A percentile compares a stretch with the other conserved stretches of the same genome.
phyloP scores from a whole-genome alignment of 2,113 vertebrate species.

The Cyprinodon tularosa region DNA sequence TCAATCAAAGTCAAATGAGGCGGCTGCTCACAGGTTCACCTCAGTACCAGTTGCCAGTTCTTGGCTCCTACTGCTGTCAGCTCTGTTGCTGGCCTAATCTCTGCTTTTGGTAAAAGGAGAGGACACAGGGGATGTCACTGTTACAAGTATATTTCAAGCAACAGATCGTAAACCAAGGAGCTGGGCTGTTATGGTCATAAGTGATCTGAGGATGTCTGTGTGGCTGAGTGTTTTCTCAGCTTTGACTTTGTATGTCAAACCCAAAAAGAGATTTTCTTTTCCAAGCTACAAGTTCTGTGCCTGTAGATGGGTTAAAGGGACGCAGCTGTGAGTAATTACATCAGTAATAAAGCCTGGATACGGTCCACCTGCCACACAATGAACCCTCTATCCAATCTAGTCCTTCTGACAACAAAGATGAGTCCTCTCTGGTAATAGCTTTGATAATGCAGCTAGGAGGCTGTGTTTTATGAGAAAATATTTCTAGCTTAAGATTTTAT shows the following conservation, averaged over 20 bases:
- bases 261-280: constrained; percentile 41
- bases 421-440: constrained; percentile 59
- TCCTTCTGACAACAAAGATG: constrained; percentile 64
- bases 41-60: constrained; percentile 32
- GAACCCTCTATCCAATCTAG: constrained; percentile 62
- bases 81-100: constrained; percentile 42
- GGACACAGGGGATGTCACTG: constrained; percentile 26
- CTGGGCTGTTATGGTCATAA: constrained; percentile 11
- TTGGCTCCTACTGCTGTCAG: constrained; percentile 53
- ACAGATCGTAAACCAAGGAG: neutral
- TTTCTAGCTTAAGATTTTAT: constrained; percentile 58
- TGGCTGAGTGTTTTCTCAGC: constrained; percentile 48
- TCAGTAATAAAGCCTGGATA: constrained; percentile 79
- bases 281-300: constrained; percentile 42
- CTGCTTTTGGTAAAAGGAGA: constrained; percentile 31
- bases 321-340: constrained; percentile 82
- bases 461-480: constrained; percentile 52
- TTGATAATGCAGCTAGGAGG: constrained; percentile 58
- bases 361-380: constrained; percentile 78
- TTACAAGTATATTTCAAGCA: constrained; percentile 27
- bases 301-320: constrained; percentile 47
- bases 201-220: constrained; percentile 17
- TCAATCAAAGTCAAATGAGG: constrained; percentile 77
- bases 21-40: constrained; percentile 53
- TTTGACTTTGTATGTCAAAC: constrained; percentile 24